Percentiles rank a stretch among this genome's conserved stretches.
These are phyloP conservation scores for Toxotes jaculatrix DNA, from an alignment of 2,113 vertebrate species.

Conservation along the genomic window DNA sequence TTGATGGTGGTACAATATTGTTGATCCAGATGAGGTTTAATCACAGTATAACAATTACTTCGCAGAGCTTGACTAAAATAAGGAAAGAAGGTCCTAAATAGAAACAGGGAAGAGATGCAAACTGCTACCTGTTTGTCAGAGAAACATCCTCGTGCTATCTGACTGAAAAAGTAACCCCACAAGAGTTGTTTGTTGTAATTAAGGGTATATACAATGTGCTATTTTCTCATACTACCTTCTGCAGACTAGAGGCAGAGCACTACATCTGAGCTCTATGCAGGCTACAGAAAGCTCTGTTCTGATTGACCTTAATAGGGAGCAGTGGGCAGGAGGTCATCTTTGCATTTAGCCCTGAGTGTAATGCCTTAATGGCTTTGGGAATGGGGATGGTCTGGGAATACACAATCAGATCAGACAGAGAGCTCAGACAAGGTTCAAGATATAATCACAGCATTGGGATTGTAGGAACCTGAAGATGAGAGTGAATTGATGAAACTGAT, in stretches of 20 bases:
- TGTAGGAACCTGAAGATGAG: background rate
- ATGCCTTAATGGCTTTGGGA: constrained; percentile 68
- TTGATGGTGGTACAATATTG: constrained; percentile 13
- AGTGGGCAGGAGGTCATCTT: constrained; percentile 56
- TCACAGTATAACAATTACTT: constrained; percentile 45
- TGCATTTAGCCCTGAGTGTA: constrained; percentile 61
- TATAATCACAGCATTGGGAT: constrained; percentile 10
- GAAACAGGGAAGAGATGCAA: constrained; percentile 22
- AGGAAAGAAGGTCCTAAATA: constrained; percentile 27
- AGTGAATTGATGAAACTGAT: background rate
- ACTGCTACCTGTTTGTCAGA: constrained; percentile 32
- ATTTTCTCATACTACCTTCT: background rate
- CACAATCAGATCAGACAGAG: constrained; percentile 52
- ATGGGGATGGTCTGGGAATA: constrained; percentile 60
- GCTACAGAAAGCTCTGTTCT: constrained; percentile 39
- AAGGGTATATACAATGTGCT: background rate
- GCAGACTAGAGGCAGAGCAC: background rate
- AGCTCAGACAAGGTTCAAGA: constrained; percentile 19
- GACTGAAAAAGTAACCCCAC: constrained; percentile 12
- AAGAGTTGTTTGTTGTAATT: background rate
- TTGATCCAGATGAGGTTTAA: constrained; percentile 44
- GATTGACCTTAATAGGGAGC: constrained; percentile 50
- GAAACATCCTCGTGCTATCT: background rate
- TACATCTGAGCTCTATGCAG: background rate
- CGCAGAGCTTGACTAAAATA: constrained; percentile 29